Evolutionary conservation across 2,888 invertebrate genomes (phyloP).

Genomic region (Leucophora obtusa): DNA sequence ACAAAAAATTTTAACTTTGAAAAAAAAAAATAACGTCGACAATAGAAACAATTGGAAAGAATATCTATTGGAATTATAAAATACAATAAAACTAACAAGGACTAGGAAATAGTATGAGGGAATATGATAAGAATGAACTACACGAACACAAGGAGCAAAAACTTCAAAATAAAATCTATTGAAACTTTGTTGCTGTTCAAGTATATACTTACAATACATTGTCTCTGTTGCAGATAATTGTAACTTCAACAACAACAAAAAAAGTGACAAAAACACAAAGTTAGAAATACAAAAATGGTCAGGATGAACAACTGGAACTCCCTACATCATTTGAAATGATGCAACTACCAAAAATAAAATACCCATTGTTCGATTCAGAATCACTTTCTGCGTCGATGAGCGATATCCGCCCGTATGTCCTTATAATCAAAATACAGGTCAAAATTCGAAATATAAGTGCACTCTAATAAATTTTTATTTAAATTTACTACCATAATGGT

Average conservation of each 20-base stretch:
- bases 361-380: no score
- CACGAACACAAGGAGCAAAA: neutral
- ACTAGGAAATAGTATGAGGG: constrained; percentile 9
- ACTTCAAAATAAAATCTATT: constrained; percentile 49
- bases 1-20: constrained; percentile 21
- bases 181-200: constrained; percentile 23
- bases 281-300: no score
- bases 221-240: constrained; percentile 57
- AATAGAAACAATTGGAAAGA: constrained; percentile 46
- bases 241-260: constrained; percentile 1
- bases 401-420: no score
- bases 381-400: no score
- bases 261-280: no score
- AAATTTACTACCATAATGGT: no score
- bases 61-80: constrained; percentile 58
- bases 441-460: no score
- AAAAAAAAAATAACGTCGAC: constrained; percentile 17
- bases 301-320: no score
- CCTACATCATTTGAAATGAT: no score
- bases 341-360: no score
- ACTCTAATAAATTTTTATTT: no score
- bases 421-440: no score
- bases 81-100: constrained; percentile 47
- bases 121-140: constrained; percentile 35
- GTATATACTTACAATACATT: constrained; percentile 34